These are phyloP conservation scores for Lepilemur ruficaudatus DNA, from an alignment of 2,797 vertebrate species.

Conservation along the genomic window DNA sequence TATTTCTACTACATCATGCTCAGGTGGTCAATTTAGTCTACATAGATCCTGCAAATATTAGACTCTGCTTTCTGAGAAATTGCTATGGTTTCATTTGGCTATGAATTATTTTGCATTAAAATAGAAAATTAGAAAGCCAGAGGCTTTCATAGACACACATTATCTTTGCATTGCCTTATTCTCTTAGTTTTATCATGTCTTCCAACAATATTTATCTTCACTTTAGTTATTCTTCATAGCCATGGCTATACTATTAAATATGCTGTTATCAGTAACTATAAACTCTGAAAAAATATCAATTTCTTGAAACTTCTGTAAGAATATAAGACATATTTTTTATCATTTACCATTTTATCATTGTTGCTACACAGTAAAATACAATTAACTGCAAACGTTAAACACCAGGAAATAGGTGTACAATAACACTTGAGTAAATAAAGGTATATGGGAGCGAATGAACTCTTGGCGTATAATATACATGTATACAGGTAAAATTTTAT, in stretches of 20 bases:
- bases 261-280: neutral
- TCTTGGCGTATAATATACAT: neutral
- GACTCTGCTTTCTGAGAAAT: neutral
- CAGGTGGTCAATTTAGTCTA: neutral
- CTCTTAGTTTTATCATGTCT: neutral
- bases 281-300: neutral
- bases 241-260: neutral
- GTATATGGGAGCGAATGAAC: neutral
- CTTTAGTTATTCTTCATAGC: neutral
- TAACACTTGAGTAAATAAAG: neutral
- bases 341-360: neutral
- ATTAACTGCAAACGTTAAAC: neutral
- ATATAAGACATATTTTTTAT: neutral
- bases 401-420: neutral
- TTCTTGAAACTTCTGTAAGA: neutral
- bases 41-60: neutral
- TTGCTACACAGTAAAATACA: neutral
- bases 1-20: neutral
- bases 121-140: too few species aligned
- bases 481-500: neutral
- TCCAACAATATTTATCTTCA: neutral
- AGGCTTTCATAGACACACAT: neutral
- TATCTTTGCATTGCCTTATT: neutral
- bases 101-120: neutral
- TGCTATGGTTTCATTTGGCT: neutral